Base-by-base conservation (phyloP, 2,113 vertebrate species). In the Takifugu flavidus region DNA sequence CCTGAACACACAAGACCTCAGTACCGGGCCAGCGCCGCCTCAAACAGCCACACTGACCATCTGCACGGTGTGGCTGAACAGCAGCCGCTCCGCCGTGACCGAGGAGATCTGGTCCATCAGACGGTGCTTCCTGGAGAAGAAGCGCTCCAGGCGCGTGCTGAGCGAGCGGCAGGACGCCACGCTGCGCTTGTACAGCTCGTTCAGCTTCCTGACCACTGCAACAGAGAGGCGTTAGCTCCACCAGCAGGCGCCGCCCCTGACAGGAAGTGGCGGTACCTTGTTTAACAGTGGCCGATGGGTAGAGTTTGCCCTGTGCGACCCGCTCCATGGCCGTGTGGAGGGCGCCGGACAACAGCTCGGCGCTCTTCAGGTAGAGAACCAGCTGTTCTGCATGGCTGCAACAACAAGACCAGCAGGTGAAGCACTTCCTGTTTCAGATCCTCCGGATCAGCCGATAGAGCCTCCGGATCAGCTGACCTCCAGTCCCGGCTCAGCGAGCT, bases 21-120 rank as follows among this genome's bases (percentile, higher is more conserved):
- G 31, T 34, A 34, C 1, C 4, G 4, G 8, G 31, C 31, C 31
- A 5, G 31, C 5, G 4, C 6, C 4, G 31, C 31, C 31, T 34
- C 31, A 5, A 1, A 4, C 44, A 6, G 5, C 47, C 25, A 0
- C 7, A 15, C 65, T 62, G 87, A 99, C 97, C 93, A 94, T 96
- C 74, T 99, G 95, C 72, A 98, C 94, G 0, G 95, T 94, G 0
- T 98, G 93, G 87, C 92, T 96, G 74, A 98, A 98, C 78, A 99
- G 94, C 59, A 99, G 93, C 74, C 92, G 93, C 86, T 98, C 97
- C 0, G 97, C 97, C 0, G 92, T 95, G 89, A 97, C 94, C 76
- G 93, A 94, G 86, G 93, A 93, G 86, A 98, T 92, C 59, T 94
- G 93, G 82, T 98, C 95, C 92, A 98, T 95, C 42, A 99, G 92